Evolutionary conservation across 2,888 invertebrate species (phyloP).

Genomic region (Acanthosepion pharaonis): DNA sequence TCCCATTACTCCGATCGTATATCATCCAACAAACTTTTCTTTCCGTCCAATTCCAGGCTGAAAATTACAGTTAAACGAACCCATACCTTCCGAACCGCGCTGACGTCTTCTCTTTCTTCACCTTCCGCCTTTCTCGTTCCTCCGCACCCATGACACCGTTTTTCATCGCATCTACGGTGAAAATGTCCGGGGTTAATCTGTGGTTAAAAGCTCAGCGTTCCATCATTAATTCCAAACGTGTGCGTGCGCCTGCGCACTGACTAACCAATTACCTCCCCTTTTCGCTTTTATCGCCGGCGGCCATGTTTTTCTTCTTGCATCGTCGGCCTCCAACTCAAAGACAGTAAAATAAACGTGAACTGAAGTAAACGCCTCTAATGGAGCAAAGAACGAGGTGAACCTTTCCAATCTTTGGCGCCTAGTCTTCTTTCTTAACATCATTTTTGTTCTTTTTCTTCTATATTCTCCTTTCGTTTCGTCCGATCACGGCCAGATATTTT

Average conservation of each 20-base stretch:
- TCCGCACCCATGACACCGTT: background rate
- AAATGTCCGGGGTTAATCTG: slow-evolving; percentile 20
- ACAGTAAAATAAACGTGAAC: background rate
- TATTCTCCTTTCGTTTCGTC: background rate
- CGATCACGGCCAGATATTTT: slow-evolving; percentile 20
- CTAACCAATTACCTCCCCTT: slow-evolving; percentile 9
- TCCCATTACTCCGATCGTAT: background rate
- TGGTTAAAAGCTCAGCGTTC: slow-evolving; percentile 15
- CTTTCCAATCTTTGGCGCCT: slow-evolving; percentile 11
- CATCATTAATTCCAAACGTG: slow-evolving; percentile 13
- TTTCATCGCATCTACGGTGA: slow-evolving; percentile 7
- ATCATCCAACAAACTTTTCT: background rate
- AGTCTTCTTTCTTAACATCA: background rate
- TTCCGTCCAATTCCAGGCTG: background rate
- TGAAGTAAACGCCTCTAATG: slow-evolving; percentile 33
- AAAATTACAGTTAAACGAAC: slow-evolving; percentile 2
- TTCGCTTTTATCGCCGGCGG: background rate
- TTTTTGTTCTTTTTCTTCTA: background rate
- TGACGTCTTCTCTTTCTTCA: background rate
- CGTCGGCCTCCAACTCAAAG: background rate
- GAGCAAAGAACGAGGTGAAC: slow-evolving; percentile 33
- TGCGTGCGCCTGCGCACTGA: slow-evolving; percentile 11
- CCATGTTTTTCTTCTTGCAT: slow-evolving; percentile 18
- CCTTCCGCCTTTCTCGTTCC: background rate
- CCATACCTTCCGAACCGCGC: background rate